Base-by-base conservation (phyloP, 2,888 invertebrate species). In the Tolmerus cingulatus region DNA sequence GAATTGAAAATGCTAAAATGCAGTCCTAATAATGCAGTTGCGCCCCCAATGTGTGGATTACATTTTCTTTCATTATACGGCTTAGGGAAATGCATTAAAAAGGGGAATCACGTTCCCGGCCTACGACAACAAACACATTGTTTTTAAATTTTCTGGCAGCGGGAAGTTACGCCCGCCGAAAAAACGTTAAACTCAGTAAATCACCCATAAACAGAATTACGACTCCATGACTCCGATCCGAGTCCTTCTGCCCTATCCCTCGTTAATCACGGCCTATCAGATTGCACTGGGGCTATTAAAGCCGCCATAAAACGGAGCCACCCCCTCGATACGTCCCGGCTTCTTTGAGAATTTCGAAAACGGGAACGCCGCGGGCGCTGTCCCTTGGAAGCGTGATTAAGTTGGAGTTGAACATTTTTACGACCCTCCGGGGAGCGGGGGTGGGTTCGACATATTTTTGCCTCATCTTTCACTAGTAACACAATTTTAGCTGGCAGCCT, bases 371-470 rank as follows among this genome's bases (percentile, higher is more conserved):
- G 4, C 74, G 9, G 76, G 76, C 76, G 76, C 76, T 34, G 40
- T 37, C 34, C 76, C n/a, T n/a, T 19, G 8, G 19, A 76, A 74
- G 9, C 40, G 37, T 76, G 76, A 76, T 76, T 76, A 76, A 76
- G 76, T 76, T 76, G n/a, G 34, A 76, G 76, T 76, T 76, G 76
- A 66, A 40, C 76, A 76, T n/a, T 76, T 76, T 76, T 76, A 76
- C 19, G n/a, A 37, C 19, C 19, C 76, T 34, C 76, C n/a, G 37
- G 37, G 16, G 30, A 14, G 1, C 30, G 0, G 34, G 74, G 76
- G 27, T 19, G 37, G 76, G 2, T 76, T 40, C 76, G 40, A 40
- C 40, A 40, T 76, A 27, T n/a, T 76, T 76, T 76, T 40, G 76
- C 76, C 76, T 37, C 76, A 76, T 76, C 76, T 40, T 76, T 76